These are phyloP conservation scores for Lasioglossum figueresi DNA, from an alignment of 2,888 invertebrate species.

Conservation along the genomic window DNA sequence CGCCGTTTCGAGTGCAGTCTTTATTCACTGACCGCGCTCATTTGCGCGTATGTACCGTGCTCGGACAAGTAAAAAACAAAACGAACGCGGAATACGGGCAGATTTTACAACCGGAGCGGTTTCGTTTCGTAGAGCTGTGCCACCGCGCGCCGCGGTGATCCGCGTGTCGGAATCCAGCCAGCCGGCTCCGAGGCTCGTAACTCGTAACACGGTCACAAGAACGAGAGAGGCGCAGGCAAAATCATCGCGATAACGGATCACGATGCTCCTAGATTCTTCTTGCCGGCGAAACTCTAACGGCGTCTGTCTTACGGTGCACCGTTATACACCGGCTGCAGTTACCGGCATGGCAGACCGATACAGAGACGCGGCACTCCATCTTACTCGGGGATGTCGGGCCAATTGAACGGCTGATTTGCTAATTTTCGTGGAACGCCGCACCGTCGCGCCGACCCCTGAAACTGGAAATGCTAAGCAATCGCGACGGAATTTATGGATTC, in stretches of 20 bases:
- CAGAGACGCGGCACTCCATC: constrained; percentile 5
- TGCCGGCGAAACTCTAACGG: constrained; percentile 51
- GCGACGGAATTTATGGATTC: background rate
- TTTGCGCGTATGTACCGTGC: background rate
- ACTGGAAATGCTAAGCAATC: background rate
- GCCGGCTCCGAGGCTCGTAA: background rate
- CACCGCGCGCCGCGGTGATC: background rate
- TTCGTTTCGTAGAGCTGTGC: background rate
- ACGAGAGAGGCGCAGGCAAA: constrained; percentile 27
- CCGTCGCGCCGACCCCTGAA: background rate
- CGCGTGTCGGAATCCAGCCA: constrained; percentile 23
- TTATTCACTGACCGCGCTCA: constrained; percentile 3
- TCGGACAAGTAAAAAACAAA: background rate
- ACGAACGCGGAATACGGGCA: constrained; percentile 12
- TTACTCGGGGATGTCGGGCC: background rate
- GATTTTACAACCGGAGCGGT: constrained; percentile 26
- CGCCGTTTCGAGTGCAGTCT: constrained; percentile 25
- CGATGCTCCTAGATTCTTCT: constrained; percentile 38
- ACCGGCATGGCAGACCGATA: background rate
- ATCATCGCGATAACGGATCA: constrained; percentile 52
- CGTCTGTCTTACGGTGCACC: constrained; percentile 51
- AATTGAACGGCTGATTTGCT: background rate
- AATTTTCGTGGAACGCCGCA: constrained; percentile 20
- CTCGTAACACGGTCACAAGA: constrained; percentile 40
- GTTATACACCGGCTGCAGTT: constrained; percentile 49